Base-by-base conservation (phyloP, 2,888 invertebrate genomes). In the Cerceris ruficornis region DNA sequence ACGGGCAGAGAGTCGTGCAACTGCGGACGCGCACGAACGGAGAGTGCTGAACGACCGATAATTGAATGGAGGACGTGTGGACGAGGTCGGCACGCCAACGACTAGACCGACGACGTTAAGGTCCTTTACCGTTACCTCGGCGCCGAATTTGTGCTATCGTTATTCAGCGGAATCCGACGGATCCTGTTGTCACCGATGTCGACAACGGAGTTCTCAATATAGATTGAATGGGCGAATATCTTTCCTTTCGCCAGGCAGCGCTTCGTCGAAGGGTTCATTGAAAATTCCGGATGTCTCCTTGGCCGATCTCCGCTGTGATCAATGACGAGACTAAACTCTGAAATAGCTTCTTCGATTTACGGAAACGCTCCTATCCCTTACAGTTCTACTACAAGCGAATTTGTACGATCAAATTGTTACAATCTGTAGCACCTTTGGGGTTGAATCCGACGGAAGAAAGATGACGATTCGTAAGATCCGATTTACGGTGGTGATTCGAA, bases 51-150 rank as follows among this genome's bases (percentile, higher is more conserved):
- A 87, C 84, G 82, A 77, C 83, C 86, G 84, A 88, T 90, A 90
- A 90, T 90, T 90, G 88, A 90, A 90, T 88, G 85, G 86, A 84
- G 82, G 80, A 84, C 88, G 87, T 81, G 86, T 87, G 87, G 81
- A 88, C 86, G 87, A 87, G 85, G 79, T 82, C 66, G 81, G 88
- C 88, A 88, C 87, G 81, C 86, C 86, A 87, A 88, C 79, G 77
- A 86, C 81, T 72, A 61, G 75, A 73, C 77, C 75, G 58, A 77
- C 76, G 75, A 77, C 78, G 80, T 86, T 83, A 85, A 87, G 82
- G 86, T 83, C 77, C 82, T 85, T 84, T 80, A 80, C 79, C 81
- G 81, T 81, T 75, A 81, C 75, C 64, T 64, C 59, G 57, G 15
- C 73, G 68, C 61, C 79, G 84, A 83, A 88, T 83, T 82, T 76